phyloP scores from a whole-genome alignment of 2,888 invertebrate genomes.

The Dasypolia templi region DNA sequence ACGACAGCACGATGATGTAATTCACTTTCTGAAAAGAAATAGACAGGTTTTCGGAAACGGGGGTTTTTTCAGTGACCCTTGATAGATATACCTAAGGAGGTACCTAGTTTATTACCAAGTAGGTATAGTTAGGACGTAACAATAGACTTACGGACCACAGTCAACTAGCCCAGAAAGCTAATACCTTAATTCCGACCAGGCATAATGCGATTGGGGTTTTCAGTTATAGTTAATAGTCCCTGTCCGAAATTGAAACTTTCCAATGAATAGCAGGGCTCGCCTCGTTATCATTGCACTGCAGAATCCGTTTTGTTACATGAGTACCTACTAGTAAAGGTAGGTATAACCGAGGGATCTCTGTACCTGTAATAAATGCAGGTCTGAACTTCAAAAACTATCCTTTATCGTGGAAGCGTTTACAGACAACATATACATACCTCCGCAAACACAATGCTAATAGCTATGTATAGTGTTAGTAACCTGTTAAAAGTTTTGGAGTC shows the following conservation, averaged over 20 bases:
- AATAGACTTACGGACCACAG: not conserved
- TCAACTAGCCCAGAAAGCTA: not conserved
- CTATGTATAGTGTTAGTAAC: not conserved
- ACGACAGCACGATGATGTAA: no score
- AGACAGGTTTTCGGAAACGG: not conserved
- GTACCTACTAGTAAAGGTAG: not conserved
- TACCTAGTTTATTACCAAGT: not conserved
- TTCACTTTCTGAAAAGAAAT: not conserved
- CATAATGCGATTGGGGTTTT: slow-evolving; percentile 26
- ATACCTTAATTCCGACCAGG: slow-evolving; percentile 6
- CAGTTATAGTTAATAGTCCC: slow-evolving; percentile 35
- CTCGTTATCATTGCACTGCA: slow-evolving; percentile 46
- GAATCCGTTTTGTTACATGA: slow-evolving; percentile 24
- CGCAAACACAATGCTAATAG: not conserved
- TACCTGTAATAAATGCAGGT: not conserved
- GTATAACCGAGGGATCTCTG: slow-evolving; percentile 2
- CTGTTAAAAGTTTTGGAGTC: not conserved
- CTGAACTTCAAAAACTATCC: not conserved
- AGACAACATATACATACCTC: no score
- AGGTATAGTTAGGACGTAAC: not conserved
- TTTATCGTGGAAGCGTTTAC: no score
- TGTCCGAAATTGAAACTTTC: slow-evolving; percentile 34
- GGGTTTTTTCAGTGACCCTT: not conserved
- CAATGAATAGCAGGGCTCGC: slow-evolving; percentile 33
- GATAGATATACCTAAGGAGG: not conserved